Conservation (phyloP, 2,888 invertebrate genomes). For the Liopterus haemorrhoidalis region DNA sequence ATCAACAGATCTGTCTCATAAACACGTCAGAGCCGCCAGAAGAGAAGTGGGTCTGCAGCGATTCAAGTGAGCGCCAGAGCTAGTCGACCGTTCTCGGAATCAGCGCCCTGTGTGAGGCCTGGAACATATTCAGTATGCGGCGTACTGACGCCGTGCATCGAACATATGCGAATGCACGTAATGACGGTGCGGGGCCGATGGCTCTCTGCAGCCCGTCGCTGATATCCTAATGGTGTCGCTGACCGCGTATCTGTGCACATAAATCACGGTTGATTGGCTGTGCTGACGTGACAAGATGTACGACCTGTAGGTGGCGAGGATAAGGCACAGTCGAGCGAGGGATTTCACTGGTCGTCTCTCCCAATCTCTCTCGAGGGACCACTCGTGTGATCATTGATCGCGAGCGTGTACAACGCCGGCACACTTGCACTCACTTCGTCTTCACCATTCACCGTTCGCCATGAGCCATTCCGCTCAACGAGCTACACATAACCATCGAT, state of each 20-base stretch:
- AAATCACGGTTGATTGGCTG: constrained; percentile 37
- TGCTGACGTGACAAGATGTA: constrained; percentile 36
- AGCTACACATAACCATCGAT: no score
- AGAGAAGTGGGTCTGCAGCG: constrained; percentile 34
- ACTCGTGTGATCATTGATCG: constrained; percentile 27
- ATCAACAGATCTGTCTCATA: constrained; percentile 43
- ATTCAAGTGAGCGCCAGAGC: constrained; percentile 31
- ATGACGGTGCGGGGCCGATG: neutral
- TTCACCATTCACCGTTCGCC: constrained; percentile 4
- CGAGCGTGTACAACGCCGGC: constrained; percentile 8
- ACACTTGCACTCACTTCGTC: no score
- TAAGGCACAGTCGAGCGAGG: constrained; percentile 32
- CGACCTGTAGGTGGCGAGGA: constrained; percentile 34
- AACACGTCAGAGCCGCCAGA: constrained; percentile 41
- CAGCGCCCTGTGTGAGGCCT: no score
- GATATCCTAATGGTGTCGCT: constrained; percentile 18
- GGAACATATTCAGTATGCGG: no score
- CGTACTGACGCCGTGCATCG: constrained; percentile 3
- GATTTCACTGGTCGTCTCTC: constrained; percentile 25
- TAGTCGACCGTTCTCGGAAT: constrained; percentile 17
- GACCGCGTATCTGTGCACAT: constrained; percentile 30
- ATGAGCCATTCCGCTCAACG: no score
- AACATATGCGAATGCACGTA: constrained; percentile 13
- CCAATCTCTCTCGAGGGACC: constrained; percentile 31
- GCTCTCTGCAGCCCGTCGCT: neutral